Percentiles rank a stretch among this genome's conserved stretches.
phyloP scores from a whole-genome alignment of 2,113 vertebrate genomes.

The Peromyscus californicus region DNA sequence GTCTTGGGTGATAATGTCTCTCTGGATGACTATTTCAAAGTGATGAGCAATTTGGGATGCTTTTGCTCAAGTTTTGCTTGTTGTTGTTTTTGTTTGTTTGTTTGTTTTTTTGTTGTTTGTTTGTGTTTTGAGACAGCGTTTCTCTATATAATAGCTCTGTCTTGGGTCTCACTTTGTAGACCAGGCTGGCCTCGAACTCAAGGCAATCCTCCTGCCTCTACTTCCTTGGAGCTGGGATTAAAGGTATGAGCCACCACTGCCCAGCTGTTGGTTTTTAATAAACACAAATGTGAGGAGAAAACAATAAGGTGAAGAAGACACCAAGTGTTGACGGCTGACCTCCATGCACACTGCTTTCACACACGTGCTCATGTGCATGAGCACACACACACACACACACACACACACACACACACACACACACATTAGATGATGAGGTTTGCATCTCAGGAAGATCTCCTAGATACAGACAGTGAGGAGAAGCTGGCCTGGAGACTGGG shows the following conservation, averaged over 20 bases:
- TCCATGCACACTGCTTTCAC: too few species aligned
- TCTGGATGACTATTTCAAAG: conserved; percentile 58
- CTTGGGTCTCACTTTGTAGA: neutral
- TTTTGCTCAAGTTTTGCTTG: conserved; percentile 79
- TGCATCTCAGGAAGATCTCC: neutral
- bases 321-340: neutral
- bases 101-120: neutral
- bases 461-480: neutral
- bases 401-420: neutral
- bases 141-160: neutral
- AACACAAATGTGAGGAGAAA: conserved; percentile 67
- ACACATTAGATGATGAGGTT: neutral
- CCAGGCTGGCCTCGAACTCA: neutral
- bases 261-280: conserved; percentile 74
- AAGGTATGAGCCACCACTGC: neutral
- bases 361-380: neutral
- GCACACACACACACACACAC: neutral
- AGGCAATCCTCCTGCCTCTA: neutral
- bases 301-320: neutral
- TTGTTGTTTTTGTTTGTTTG: conserved; percentile 56
- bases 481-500: neutral
- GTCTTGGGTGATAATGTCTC: conserved; percentile 93
- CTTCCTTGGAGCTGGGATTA: neutral
- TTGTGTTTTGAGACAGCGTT: too few species aligned
- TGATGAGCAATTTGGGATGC: conserved; percentile 29